These are phyloP conservation scores for Hartigia nigra DNA, from an alignment of 2,888 invertebrate species.

Conservation along the genomic window DNA sequence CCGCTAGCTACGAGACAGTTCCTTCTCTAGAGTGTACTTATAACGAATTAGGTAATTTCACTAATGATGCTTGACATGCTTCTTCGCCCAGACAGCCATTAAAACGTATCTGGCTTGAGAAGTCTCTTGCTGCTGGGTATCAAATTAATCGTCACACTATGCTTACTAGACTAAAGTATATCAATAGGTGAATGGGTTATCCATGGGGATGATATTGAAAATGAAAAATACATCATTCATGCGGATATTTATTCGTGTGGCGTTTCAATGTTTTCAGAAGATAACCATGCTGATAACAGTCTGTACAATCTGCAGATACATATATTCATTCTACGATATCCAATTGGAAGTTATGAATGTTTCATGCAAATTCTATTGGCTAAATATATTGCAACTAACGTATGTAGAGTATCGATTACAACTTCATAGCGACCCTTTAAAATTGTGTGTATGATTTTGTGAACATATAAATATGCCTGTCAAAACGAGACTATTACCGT, in stretches of 20 bases:
- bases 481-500: not conserved
- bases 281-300: not conserved
- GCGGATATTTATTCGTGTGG: not conserved
- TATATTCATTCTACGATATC: not conserved
- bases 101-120: not conserved
- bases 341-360: conserved; percentile 30
- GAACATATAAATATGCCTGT: not conserved
- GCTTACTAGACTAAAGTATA: not conserved
- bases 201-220: not conserved
- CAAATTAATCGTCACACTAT: conserved; percentile 1
- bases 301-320: not conserved
- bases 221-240: not conserved
- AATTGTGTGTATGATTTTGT: not conserved
- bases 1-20: not conserved
- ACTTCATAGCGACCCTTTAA: not conserved
- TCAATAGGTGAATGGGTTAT: not conserved
- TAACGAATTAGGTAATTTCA: conserved; percentile 44
- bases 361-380: conserved; percentile 21
- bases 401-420: not conserved
- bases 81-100: conserved; percentile 24
- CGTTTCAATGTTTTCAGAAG: not conserved
- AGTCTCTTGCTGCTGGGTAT: not conserved
- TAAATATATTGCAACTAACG: not conserved
- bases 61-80: conserved; percentile 44
- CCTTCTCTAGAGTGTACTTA: conserved; percentile 33